Evolutionary conservation across 2,888 invertebrate genomes (phyloP), one percentile per base, ranked within the genome.

Genomic region (Drosophila gaucha): DNA sequence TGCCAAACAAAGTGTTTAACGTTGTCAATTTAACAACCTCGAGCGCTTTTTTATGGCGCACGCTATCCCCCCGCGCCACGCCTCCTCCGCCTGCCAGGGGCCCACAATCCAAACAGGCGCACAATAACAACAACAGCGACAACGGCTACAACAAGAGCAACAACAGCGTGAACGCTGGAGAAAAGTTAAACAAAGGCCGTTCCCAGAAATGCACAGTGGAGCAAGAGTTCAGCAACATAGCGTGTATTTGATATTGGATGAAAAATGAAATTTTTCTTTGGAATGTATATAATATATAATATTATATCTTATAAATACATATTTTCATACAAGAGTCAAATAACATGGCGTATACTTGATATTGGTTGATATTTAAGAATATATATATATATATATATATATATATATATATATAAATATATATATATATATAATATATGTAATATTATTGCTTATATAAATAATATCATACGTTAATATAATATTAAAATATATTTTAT

Each of bases 1-100:
- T 84, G 88, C 85, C 88, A 84, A 88, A 84, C 84, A 84, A 86
- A 88, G 88, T 84, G 84, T 88, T 84, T 88, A 84, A 88, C 84
- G 84, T 84, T 84, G 88, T 84, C 84, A 88, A 84, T 84, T 84
- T 88, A 88, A 84, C 84, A 86, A 86, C 80, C 80, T 86, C 80
- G 84, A 80, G 84, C 87, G 84, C 83, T 86, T 84, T 83, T 82
- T 84, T 84, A 88, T 88, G 78, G 86, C 26, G 36, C 47, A 52
- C 30, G 44, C 66, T 44, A 54, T 43, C 24, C 52, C 43, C 20
- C 26, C n/a, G 1, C 10, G 3, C 2, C 9, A 31, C 6, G 3
- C 20, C 24, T 4, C 16, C 6, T n/a, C n/a, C 31, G 6, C 16
- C 24, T n/a, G 3, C 20, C 10, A n/a, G n/a, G n/a, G n/a, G 12